These are phyloP conservation scores for Dicyrtomina minuta DNA, from an alignment of 2,888 invertebrate species.

Conservation along the genomic window DNA sequence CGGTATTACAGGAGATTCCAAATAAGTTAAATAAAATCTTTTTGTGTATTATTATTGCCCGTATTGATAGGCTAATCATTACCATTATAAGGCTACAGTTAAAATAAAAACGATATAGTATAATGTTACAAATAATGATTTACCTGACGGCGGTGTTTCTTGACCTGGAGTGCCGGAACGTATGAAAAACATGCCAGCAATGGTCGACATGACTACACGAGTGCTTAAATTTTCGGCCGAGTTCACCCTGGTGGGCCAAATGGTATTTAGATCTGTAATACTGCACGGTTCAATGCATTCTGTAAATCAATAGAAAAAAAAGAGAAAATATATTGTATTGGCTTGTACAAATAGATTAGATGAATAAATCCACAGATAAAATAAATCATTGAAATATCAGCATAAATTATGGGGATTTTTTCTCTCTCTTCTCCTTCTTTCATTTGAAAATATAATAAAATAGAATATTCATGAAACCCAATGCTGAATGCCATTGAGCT, in stretches of 20 bases:
- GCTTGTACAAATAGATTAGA: background rate
- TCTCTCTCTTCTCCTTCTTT: constrained; percentile 9
- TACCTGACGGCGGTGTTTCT: constrained; percentile 50
- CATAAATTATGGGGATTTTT: constrained; percentile 26
- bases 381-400: constrained; percentile 30
- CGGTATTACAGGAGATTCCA: no score
- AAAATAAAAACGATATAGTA: no score
- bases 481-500: no score
- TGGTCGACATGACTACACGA: constrained; percentile 46
- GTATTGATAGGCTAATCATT: no score
- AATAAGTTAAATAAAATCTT: no score
- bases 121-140: background rate
- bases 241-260: constrained; percentile 26
- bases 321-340: constrained; percentile 6
- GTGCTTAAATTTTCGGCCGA: constrained; percentile 20
- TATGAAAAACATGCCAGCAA: constrained; percentile 53
- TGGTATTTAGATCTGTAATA: constrained; percentile 20
- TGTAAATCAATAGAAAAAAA: constrained; percentile 28
- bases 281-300: constrained; percentile 32
- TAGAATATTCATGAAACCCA: constrained; percentile 34
- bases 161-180: constrained; percentile 46
- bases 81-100: no score
- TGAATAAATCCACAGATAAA: constrained; percentile 25
- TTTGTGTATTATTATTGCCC: no score
- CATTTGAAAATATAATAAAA: constrained; percentile 18